Base-by-base conservation (phyloP, 37 sponge, comb jelly and placozoan species). In the Haliclona indistincta region DNA sequence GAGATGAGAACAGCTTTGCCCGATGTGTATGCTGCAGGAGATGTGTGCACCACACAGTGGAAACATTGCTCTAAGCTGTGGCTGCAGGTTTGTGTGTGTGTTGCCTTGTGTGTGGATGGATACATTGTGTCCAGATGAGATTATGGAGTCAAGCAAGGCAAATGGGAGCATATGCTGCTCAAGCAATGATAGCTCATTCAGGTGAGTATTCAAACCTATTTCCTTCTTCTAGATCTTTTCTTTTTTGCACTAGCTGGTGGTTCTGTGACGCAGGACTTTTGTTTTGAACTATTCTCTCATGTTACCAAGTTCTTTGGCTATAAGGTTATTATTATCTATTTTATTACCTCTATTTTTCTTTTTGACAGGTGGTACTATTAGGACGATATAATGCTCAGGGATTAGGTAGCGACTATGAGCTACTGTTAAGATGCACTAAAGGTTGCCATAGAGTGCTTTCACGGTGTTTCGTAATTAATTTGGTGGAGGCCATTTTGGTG, bases 131-230 rank as follows among this genome's bases (percentile, higher is more conserved):
- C 25, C n/a, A 58, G 93, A 98, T 98, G 99, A 42, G 99, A 13
- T 70, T 98, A 43, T 98, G 99, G 99, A 92, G 87, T 38, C 99
- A 98, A 78, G 99, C 96, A 15, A 49, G 94, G 56, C 99, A 98
- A 75, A 90, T 93, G 96, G 99, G 99, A 17, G 67, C 84, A 41
- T 95, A 95, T 75, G 91, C 99, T 70, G 99, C 89, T 19, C 65
- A 71, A 38, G 89, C 91, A 42, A 93, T 98, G 88, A 63, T 73
- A 43, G 72, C 88, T 23, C 95, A 90, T 44, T 39, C 83, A 56
- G 66, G 85, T 89, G 35, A 70, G 77, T 37, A 26, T 22, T 3
- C 58, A 6, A 4, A 6, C 29, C 58, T 6, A 17, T 60, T 28
- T 60, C 15, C 63, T n/a, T 60, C 15, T 60, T 23, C 63, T 30